phyloP scores from a whole-genome alignment of 2,113 vertebrate genomes.

The Eulacestoma nigropectus region DNA sequence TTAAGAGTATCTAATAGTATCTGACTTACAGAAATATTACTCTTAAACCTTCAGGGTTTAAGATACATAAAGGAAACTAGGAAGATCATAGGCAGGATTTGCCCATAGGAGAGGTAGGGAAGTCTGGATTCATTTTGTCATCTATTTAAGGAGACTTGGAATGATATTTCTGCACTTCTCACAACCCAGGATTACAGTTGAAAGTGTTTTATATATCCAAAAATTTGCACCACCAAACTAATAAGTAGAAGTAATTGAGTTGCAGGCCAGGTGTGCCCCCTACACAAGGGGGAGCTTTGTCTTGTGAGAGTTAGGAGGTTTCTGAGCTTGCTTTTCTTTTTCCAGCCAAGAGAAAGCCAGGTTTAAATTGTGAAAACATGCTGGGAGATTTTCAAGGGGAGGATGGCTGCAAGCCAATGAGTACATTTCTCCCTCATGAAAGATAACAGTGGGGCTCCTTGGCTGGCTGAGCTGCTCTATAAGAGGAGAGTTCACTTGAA shows the following conservation, averaged over 20 bases:
- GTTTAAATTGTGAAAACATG: neutral
- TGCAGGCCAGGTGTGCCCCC: neutral
- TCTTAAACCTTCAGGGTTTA: neutral
- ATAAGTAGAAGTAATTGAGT: neutral
- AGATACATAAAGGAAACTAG: neutral
- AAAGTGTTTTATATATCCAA: neutral
- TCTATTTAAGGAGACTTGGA: neutral
- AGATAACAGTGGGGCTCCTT: neutral
- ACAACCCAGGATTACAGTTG: neutral
- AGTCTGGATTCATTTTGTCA: neutral
- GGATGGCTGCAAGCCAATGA: neutral
- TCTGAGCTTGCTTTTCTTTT: neutral
- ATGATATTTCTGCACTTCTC: neutral
- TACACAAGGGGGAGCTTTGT: neutral
- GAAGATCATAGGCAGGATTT: neutral
- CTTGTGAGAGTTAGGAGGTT: neutral
- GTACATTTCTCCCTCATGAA: neutral
- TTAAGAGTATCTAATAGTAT: neutral
- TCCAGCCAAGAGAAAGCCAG: neutral
- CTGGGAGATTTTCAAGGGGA: neutral
- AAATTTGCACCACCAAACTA: neutral
- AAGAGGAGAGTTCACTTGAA: neutral
- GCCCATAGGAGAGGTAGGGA: neutral
- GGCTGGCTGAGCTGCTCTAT: neutral
- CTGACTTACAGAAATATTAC: neutral